Percentiles rank a stretch among this genome's conserved stretches.
These are phyloP conservation scores for Anableps anableps DNA, from an alignment of 2,797 vertebrate genomes.

Conservation along the genomic window DNA sequence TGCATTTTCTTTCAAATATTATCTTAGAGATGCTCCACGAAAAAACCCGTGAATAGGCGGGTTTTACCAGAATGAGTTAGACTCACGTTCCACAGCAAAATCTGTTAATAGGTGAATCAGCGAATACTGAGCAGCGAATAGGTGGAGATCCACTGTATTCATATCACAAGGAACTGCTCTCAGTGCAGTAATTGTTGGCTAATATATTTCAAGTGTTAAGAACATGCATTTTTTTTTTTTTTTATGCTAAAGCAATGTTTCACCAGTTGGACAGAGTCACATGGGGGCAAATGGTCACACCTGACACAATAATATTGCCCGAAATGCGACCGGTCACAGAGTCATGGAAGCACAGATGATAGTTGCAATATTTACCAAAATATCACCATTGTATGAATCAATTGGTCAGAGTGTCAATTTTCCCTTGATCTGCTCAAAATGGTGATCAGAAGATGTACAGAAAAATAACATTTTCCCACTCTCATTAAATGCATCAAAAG, in stretches of 20 bases:
- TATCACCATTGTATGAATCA: not conserved
- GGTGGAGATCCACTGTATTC: not conserved
- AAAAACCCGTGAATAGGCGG: not conserved
- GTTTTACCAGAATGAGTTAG: not conserved
- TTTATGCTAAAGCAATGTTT: no score
- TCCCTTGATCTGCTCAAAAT: not conserved
- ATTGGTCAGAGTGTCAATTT: not conserved
- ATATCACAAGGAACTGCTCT: not conserved
- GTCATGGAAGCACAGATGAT: no score
- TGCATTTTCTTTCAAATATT: not conserved
- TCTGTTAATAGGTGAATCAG: not conserved
- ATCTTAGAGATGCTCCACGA: not conserved
- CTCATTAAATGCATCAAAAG: not conserved
- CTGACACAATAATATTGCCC: no score
- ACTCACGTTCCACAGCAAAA: not conserved
- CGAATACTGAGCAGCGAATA: not conserved
- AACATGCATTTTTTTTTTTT: no score
- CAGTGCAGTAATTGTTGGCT: not conserved
- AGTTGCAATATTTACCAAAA: constrained; percentile 32
- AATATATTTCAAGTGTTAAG: not conserved
- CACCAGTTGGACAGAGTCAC: no score
- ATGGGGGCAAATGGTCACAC: no score
- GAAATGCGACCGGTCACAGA: no score
- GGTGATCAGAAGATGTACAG: not conserved
- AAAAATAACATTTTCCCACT: not conserved